A percentile compares a stretch with the other conserved stretches of the same genome.
phyloP scores from a whole-genome alignment of 2,888 invertebrate species.

The Siphonodentalium dalli region DNA sequence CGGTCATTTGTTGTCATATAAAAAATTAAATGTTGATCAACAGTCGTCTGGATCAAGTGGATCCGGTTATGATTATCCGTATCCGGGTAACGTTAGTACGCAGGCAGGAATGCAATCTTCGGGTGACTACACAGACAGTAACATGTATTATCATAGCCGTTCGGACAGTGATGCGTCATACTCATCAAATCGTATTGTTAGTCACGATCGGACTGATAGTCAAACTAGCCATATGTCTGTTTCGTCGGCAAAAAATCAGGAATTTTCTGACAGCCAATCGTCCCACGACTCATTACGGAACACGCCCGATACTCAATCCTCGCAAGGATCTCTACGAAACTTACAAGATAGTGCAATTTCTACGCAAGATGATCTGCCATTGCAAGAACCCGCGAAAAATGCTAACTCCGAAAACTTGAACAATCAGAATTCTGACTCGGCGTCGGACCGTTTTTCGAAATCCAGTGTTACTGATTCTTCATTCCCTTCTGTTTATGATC shows the following conservation, averaged over 20 bases:
- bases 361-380: slow-evolving; percentile 48
- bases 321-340: slow-evolving; percentile 57
- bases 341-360: slow-evolving; percentile 49
- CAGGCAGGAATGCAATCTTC: slow-evolving; percentile 47
- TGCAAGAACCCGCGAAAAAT: slow-evolving; percentile 37
- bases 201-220: slow-evolving; percentile 43
- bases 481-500: no score
- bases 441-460: no score
- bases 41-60: slow-evolving; percentile 32
- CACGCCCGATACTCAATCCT: slow-evolving; percentile 57
- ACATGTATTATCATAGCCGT: slow-evolving; percentile 49
- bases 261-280: slow-evolving; percentile 63
- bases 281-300: slow-evolving; percentile 70
- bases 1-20: slow-evolving; percentile 46
- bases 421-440: no score
- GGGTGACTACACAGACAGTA: slow-evolving; percentile 38
- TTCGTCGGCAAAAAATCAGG: slow-evolving; percentile 41
- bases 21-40: slow-evolving; percentile 46
- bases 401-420: no score
- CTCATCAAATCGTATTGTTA: slow-evolving; percentile 49
- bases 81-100: slow-evolving; percentile 33
- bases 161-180: slow-evolving; percentile 63
- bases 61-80: slow-evolving; percentile 28
- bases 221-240: slow-evolving; percentile 49
- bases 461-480: no score